Conservation (phyloP, 2,888 invertebrate species). For the Cheilosia impressa region DNA sequence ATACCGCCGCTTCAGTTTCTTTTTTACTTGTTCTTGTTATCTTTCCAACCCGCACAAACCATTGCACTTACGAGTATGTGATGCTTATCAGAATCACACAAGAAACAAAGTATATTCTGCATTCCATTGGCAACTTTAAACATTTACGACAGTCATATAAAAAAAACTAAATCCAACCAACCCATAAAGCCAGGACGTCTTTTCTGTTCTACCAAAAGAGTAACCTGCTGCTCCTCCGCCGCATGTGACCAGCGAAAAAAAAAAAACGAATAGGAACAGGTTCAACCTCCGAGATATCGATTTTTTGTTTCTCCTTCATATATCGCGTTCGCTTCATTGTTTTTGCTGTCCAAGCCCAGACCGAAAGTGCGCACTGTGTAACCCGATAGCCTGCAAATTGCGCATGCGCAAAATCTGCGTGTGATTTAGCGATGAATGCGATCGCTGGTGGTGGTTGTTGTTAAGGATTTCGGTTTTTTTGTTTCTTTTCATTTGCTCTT, state of each 20-base stretch:
- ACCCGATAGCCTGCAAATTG: constrained; percentile 51
- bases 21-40: not conserved
- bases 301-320: constrained; percentile 20
- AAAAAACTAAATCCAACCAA: not conserved
- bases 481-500: not conserved
- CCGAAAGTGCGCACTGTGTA: constrained; percentile 50
- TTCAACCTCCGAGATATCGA: constrained; percentile 41
- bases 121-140: constrained; percentile 48
- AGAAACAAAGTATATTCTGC: constrained; percentile 17
- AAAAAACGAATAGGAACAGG: constrained; percentile 25
- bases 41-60: not conserved
- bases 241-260: not conserved
- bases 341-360: constrained; percentile 17
- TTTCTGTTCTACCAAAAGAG: not conserved
- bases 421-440: constrained; percentile 48
- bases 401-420: constrained; percentile 60
- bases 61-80: constrained; percentile 2
- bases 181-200: constrained; percentile 36
- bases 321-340: constrained; percentile 22
- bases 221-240: not conserved
- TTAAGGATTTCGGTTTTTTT: not conserved
- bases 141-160: constrained; percentile 28
- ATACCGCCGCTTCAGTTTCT: not conserved
- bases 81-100: constrained; percentile 26
- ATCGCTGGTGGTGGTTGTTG: constrained; percentile 33